Evolutionary conservation across 2,888 invertebrate genomes (phyloP).

Genomic region (Empis stercorea): DNA sequence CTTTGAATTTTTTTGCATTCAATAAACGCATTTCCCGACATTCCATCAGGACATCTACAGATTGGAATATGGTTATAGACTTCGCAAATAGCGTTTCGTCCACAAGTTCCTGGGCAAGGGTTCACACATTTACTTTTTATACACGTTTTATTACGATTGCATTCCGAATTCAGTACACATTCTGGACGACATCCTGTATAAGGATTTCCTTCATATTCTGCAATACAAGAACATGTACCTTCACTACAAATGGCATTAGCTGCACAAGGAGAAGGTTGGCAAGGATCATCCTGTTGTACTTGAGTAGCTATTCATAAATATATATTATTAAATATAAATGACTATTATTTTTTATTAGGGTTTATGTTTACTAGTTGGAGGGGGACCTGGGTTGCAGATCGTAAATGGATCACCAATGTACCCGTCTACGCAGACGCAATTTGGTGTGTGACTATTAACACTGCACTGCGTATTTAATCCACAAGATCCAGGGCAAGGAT

Average conservation of each 20-base stretch:
- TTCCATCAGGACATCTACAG: constrained; percentile 54
- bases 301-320: constrained; percentile 15
- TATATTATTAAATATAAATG: no score
- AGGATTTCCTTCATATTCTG: constrained; percentile 65
- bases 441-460: constrained; percentile 53
- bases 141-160: constrained; percentile 53
- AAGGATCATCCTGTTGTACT: constrained; percentile 40
- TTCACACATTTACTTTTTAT: constrained; percentile 56
- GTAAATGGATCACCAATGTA: constrained; percentile 43
- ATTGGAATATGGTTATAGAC: constrained; percentile 64
- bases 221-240: constrained; percentile 57
- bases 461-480: constrained; percentile 47
- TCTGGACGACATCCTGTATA: constrained; percentile 65
- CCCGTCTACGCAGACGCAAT: constrained; percentile 48
- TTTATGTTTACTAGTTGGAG: constrained; percentile 12
- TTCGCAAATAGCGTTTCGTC: constrained; percentile 56
- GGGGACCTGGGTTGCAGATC: constrained; percentile 31
- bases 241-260: constrained; percentile 49
- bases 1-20: constrained; percentile 42
- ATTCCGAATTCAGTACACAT: constrained; percentile 60
- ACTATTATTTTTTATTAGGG: no score
- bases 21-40: constrained; percentile 56
- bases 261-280: constrained; percentile 55
- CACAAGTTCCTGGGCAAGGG: constrained; percentile 66
- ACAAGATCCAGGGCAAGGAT: constrained; percentile 58